Percentiles rank a stretch among this genome's conserved stretches.
These are phyloP conservation scores for Lamprotornis superbus DNA, from an alignment of 2,113 vertebrate genomes.

Conservation along the genomic window DNA sequence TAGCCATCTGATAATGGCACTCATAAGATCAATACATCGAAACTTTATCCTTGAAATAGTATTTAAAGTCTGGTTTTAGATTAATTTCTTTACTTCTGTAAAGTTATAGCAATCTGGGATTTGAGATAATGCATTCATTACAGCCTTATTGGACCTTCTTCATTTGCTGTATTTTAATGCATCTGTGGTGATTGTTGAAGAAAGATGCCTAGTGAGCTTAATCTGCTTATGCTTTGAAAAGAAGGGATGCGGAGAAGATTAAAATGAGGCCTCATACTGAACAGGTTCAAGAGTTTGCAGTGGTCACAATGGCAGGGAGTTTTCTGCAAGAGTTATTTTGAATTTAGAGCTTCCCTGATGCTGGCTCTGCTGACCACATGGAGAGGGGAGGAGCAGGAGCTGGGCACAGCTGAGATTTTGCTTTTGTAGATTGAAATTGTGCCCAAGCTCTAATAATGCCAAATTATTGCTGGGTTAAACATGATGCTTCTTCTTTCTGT, in stretches of 20 bases:
- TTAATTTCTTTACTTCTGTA: slow-evolving; percentile 42
- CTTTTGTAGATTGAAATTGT: background rate
- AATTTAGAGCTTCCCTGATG: background rate
- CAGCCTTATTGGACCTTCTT: background rate
- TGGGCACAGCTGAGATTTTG: background rate
- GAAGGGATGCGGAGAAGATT: slow-evolving; percentile 21
- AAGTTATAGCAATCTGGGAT: slow-evolving; percentile 24
- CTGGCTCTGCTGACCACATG: background rate
- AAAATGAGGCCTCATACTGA: background rate
- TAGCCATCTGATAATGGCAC: slow-evolving; percentile 44
- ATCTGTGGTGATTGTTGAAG: background rate
- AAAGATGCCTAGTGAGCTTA: slow-evolving; percentile 5
- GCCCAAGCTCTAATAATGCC: background rate
- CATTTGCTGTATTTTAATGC: slow-evolving; percentile 30
- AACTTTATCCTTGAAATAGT: slow-evolving; percentile 55
- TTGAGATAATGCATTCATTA: slow-evolving; percentile 41
- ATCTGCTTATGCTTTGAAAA: slow-evolving; percentile 32
- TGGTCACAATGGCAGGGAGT: background rate
- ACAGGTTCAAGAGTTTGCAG: background rate
- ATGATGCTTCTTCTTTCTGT: background rate
- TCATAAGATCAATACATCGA: slow-evolving; percentile 54
- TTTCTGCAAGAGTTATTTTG: background rate
- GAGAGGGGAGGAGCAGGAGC: background rate
- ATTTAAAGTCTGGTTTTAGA: slow-evolving; percentile 28
- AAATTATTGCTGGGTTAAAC: background rate